Evolutionary conservation across 2,797 vertebrate species (phyloP).

Genomic region (Kryptopterus vitreolus): DNA sequence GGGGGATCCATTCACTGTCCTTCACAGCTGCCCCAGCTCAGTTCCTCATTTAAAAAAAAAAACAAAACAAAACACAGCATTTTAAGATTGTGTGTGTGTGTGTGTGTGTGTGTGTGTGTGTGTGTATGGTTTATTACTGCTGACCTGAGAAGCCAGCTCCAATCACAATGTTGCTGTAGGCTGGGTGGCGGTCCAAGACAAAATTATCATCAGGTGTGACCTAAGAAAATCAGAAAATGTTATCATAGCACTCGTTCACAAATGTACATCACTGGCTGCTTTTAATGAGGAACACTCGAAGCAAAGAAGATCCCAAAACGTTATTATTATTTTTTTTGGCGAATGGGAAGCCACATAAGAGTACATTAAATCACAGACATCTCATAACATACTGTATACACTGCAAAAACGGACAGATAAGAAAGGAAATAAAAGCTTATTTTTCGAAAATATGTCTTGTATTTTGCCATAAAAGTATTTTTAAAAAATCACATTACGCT

Average conservation of each 20-base stretch:
- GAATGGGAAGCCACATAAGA: too few species aligned
- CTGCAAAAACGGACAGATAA: too few species aligned
- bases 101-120: slow-evolving; percentile 22
- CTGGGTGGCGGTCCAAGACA: slow-evolving; percentile 28
- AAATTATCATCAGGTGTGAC: slow-evolving; percentile 24
- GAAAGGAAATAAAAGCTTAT: too few species aligned
- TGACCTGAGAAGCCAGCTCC: slow-evolving; percentile 70
- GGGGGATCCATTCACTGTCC: slow-evolving; percentile 45
- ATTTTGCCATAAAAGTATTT: too few species aligned
- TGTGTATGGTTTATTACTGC: slow-evolving; percentile 63
- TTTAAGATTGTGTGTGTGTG: slow-evolving; percentile 12
- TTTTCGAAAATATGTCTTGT: too few species aligned
- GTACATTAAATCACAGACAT: too few species aligned
- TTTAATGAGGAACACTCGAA: neutral
- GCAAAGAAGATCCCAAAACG: too few species aligned
- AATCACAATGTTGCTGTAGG: slow-evolving; percentile 39
- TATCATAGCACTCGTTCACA: neutral
- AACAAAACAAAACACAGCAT: slow-evolving; percentile 49
- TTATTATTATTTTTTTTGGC: too few species aligned
- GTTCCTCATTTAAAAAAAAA: slow-evolving; percentile 65
- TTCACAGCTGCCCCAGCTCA: slow-evolving; percentile 48
- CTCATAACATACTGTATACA: too few species aligned
- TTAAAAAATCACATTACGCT: too few species aligned
- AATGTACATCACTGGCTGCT: neutral
- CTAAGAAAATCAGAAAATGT: neutral